Percentiles rank a stretch among this genome's conserved stretches.
These are phyloP conservation scores for Enteromius mattozi DNA, from an alignment of 2,797 vertebrate genomes.

Conservation along the genomic window DNA sequence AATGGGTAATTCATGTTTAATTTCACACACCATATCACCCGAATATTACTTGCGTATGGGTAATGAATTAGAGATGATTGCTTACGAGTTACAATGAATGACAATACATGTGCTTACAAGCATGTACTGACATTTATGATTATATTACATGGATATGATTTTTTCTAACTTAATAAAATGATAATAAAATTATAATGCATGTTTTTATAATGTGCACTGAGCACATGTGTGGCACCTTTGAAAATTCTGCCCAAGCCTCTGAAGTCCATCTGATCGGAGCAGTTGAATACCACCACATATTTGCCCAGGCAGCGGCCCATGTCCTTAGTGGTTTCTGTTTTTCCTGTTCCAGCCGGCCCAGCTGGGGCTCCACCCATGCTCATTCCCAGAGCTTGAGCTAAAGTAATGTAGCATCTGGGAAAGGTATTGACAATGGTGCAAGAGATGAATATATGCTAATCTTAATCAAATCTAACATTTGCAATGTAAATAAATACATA, in stretches of 20 bases:
- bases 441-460: neutral
- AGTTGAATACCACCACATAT: slow-evolving; percentile 97
- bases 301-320: slow-evolving; percentile 98
- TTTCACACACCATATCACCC: slow-evolving; percentile 7
- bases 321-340: slow-evolving; percentile 97
- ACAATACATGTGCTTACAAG: neutral
- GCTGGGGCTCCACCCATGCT: slow-evolving; percentile 96
- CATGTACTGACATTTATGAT: neutral
- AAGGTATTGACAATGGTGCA: slow-evolving; percentile 3
- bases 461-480: neutral
- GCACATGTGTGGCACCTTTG: slow-evolving; percentile 81
- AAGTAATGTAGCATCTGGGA: slow-evolving; percentile 93
- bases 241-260: slow-evolving; percentile 95
- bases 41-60: neutral
- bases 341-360: slow-evolving; percentile 94
- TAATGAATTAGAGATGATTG: neutral
- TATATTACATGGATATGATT: neutral
- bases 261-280: slow-evolving; percentile 99
- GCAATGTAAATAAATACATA: neutral
- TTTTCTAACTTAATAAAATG: neutral
- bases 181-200: neutral
- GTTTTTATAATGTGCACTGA: neutral
- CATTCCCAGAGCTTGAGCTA: slow-evolving; percentile 98
- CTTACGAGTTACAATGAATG: neutral
- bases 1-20: slow-evolving; percentile 7